A percentile compares a stretch with the other conserved stretches of the same genome.
Conservation (phyloP, 2,888 invertebrate genomes). For the Acronicta alni region DNA sequence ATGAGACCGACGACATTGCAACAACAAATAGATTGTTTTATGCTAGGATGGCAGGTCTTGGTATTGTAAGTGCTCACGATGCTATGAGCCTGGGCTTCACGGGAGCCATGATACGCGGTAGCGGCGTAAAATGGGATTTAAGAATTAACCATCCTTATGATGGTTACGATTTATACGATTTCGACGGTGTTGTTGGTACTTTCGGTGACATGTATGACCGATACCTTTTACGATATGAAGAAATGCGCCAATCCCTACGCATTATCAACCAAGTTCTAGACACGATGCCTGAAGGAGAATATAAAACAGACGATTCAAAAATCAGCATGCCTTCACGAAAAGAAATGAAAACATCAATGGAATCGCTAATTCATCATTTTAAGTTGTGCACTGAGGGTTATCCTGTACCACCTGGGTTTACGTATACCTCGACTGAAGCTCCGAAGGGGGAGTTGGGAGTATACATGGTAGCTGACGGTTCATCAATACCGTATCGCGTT, state of each 20-base stretch:
- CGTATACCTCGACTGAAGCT: constrained; percentile 94
- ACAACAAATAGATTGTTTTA: constrained; percentile 92
- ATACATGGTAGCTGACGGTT: constrained; percentile 96
- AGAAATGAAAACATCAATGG: constrained; percentile 97
- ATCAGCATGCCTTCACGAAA: constrained; percentile 92
- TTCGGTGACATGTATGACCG: constrained; percentile 96
- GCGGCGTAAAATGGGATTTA: constrained; percentile 96
- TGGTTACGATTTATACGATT: constrained; percentile 94
- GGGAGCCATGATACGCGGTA: constrained; percentile 93
- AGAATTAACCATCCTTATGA: constrained; percentile 95
- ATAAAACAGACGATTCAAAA: constrained; percentile 94
- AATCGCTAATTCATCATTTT: constrained; percentile 96
- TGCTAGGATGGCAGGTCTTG: constrained; percentile 92
- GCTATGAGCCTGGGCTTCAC: constrained; percentile 93
- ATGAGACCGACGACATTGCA: constrained; percentile 95
- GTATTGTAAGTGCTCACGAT: constrained; percentile 92
- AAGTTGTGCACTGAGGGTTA: constrained; percentile 95
- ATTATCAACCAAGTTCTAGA: constrained; percentile 95
- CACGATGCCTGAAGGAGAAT: constrained; percentile 94
- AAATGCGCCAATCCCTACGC: constrained; percentile 93
- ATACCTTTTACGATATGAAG: constrained; percentile 91
- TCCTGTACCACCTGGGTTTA: constrained; percentile 94
- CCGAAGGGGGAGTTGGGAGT: constrained; percentile 97
- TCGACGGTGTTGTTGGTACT: constrained; percentile 94
- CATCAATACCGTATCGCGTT: constrained; percentile 92